A percentile compares a stretch with the other conserved stretches of the same genome.
Conservation (phyloP, 2,113 vertebrate species). For the Indicator indicator region DNA sequence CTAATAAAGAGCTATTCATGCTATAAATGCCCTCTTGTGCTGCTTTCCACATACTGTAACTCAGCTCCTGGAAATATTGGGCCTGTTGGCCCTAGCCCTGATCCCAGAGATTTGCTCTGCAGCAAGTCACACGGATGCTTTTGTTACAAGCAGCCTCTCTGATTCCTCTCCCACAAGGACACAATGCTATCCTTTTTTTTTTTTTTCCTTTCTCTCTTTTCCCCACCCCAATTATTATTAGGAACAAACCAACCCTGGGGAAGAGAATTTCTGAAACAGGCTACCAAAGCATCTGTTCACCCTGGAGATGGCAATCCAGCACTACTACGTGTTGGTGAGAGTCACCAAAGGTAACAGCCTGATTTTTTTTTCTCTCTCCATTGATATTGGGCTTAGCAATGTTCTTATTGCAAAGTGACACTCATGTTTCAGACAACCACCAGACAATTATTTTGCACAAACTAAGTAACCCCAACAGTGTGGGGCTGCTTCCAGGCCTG, state of each 20-base stretch:
- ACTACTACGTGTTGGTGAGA: background rate
- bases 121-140: background rate
- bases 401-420: background rate
- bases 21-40: conserved; percentile 33
- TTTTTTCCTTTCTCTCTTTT: no score
- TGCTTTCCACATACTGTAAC: background rate
- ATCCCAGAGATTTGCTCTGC: background rate
- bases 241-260: background rate
- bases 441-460: background rate
- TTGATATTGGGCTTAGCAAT: background rate
- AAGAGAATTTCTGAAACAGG: background rate
- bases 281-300: background rate
- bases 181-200: background rate
- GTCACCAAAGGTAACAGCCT: background rate
- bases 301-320: background rate
- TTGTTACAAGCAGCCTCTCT: background rate
- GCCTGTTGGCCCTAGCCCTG: background rate
- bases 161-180: background rate
- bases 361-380: background rate
- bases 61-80: background rate
- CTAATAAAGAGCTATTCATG: conserved; percentile 65
- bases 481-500: background rate
- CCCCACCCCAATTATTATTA: background rate
- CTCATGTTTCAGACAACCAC: background rate
- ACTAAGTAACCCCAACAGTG: background rate